Evolutionary conservation across 2,888 invertebrate genomes (phyloP).

Genomic region (Lamproptera curius): DNA sequence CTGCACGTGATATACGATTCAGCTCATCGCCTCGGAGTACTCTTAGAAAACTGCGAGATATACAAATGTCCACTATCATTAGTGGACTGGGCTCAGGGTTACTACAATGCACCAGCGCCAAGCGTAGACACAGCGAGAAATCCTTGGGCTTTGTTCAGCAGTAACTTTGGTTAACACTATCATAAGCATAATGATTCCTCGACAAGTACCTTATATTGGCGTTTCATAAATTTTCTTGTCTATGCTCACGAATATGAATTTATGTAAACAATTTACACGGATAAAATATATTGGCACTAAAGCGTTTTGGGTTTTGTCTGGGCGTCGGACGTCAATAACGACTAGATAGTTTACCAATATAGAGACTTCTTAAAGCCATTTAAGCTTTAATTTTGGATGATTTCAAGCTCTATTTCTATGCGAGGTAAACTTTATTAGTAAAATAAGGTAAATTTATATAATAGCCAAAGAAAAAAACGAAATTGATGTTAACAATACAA

Average conservation of each 20-base stretch:
- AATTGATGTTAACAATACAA: no score
- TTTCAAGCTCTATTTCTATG: no score
- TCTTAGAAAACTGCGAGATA: constrained; percentile 75
- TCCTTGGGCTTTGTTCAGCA: constrained; percentile 63
- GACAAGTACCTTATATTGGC: no score
- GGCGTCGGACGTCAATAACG: no score
- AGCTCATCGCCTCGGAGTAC: constrained; percentile 72
- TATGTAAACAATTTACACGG: not conserved
- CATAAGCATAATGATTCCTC: not conserved
- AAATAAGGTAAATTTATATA: no score
- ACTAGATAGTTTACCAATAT: no score
- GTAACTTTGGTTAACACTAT: constrained; percentile 43
- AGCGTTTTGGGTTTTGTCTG: not conserved
- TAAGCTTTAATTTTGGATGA: no score
- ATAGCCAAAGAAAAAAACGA: no score
- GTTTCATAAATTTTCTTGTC: no score
- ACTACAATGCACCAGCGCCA: constrained; percentile 64
- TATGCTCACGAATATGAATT: no score
- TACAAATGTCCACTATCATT: constrained; percentile 84
- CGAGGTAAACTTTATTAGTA: no score
- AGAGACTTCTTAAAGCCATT: no score
- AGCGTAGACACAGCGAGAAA: constrained; percentile 40
- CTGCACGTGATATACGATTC: constrained; percentile 82
- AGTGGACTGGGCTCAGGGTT: constrained; percentile 83
- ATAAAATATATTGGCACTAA: not conserved